Percentiles rank a stretch among this genome's conserved stretches.
These are phyloP conservation scores for Hippopotamyrus pictus DNA, from an alignment of 2,797 vertebrate species.

Conservation along the genomic window DNA sequence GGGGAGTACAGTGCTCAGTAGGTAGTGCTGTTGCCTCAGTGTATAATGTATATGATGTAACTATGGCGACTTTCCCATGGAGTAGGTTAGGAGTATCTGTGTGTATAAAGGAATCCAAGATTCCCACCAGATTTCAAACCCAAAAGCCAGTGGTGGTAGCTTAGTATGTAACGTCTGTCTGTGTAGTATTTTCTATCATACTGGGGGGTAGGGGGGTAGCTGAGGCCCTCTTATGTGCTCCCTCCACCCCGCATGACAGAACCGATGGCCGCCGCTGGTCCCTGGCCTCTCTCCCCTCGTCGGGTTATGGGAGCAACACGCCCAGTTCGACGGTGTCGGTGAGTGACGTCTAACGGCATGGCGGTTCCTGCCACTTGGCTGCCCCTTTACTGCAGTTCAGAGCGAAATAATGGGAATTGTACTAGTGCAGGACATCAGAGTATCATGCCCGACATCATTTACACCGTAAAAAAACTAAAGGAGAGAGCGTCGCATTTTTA, in stretches of 20 bases:
- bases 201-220: not conserved
- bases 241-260: conserved; percentile 46
- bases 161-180: not conserved
- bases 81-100: not conserved
- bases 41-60: not conserved
- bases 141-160: not conserved
- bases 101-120: not conserved
- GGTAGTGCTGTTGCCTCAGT: not conserved
- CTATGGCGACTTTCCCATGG: not conserved
- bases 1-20: not conserved
- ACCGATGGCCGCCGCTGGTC: conserved; percentile 95
- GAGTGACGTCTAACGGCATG: conserved; percentile 40
- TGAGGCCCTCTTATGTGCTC: not conserved
- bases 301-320: conserved; percentile 95
- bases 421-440: not conserved
- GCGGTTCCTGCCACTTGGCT: not conserved
- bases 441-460: not conserved
- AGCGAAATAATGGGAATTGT: not conserved
- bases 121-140: not conserved
- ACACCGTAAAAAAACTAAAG: not conserved
- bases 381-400: not conserved
- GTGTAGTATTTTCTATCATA: not conserved
- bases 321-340: conserved; percentile 96
- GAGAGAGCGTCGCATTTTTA: not conserved
- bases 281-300: conserved; percentile 89